Conservation (phyloP, 1,140 invertebrate species). For the Neelides sp. region DNA sequence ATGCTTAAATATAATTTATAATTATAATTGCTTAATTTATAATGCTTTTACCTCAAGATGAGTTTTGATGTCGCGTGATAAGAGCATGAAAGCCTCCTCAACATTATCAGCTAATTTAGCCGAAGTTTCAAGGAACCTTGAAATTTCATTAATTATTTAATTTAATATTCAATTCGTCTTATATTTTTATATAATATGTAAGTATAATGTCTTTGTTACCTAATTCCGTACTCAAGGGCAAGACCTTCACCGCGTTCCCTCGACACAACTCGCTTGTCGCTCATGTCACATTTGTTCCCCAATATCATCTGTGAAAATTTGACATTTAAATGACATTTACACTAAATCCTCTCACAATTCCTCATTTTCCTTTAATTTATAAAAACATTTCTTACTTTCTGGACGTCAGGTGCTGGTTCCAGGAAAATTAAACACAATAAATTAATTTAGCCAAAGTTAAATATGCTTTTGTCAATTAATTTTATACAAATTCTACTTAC, state of each 20-base stretch:
- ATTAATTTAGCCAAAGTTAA: conserved; percentile 3
- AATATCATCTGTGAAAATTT: too few species aligned
- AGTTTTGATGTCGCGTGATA: conserved; percentile 84
- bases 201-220: conserved; percentile 33
- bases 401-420: conserved; percentile 82
- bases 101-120: conserved; percentile 84
- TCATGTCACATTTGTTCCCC: conserved; percentile 88
- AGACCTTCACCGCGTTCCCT: conserved; percentile 59
- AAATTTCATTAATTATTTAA: neutral
- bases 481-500: conserved; percentile 14
- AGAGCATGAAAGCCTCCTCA: conserved; percentile 79
- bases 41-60: too few species aligned
- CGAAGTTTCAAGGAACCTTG: conserved; percentile 76
- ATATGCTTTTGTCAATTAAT: neutral
- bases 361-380: too few species aligned
- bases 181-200: neutral
- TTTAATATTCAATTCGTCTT: neutral
- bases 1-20: too few species aligned
- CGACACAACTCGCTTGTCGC: conserved; percentile 67
- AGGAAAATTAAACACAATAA: conserved; percentile 38
- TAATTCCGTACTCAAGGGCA: conserved; percentile 79
- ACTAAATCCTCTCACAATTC: too few species aligned
- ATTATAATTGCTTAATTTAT: too few species aligned
- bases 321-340: too few species aligned
- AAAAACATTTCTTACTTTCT: too few species aligned